Conservation (phyloP, 2,113 vertebrate species). For the Pagrus major region DNA sequence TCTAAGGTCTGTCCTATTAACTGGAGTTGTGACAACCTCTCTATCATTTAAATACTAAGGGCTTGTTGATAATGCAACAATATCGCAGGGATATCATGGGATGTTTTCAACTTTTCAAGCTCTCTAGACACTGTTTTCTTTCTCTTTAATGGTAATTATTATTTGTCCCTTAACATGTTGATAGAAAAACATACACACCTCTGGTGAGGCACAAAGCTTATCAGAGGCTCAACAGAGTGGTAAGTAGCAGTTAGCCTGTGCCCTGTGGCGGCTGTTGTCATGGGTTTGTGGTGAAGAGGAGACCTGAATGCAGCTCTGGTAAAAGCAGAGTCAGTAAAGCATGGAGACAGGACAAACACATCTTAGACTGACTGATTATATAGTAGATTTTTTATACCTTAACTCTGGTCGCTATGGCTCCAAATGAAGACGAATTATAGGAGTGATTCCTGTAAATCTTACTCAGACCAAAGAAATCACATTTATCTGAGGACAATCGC, state of each 20-base stretch:
- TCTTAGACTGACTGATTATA: neutral
- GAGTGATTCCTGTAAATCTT: neutral
- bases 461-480: conserved; percentile 7
- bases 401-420: neutral
- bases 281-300: conserved; percentile 9
- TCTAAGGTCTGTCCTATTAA: too few relatives aligned
- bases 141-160: neutral
- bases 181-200: conserved; percentile 51
- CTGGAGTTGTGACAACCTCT: too few relatives aligned
- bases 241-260: conserved; percentile 26
- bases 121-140: neutral
- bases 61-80: neutral
- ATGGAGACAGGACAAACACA: neutral
- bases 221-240: conserved; percentile 25
- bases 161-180: neutral
- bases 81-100: neutral
- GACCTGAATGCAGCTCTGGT: conserved; percentile 29
- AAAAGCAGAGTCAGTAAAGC: conserved; percentile 25
- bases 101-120: conserved; percentile 14
- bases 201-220: conserved; percentile 12
- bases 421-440: conserved; percentile 4
- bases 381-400: conserved; percentile 10
- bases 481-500: neutral
- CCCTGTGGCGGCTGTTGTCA: conserved; percentile 42
- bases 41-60: neutral